Percentiles rank a stretch among this genome's conserved stretches.
phyloP scores from a whole-genome alignment of 2,888 invertebrate species.

The Pammene fasciana region DNA sequence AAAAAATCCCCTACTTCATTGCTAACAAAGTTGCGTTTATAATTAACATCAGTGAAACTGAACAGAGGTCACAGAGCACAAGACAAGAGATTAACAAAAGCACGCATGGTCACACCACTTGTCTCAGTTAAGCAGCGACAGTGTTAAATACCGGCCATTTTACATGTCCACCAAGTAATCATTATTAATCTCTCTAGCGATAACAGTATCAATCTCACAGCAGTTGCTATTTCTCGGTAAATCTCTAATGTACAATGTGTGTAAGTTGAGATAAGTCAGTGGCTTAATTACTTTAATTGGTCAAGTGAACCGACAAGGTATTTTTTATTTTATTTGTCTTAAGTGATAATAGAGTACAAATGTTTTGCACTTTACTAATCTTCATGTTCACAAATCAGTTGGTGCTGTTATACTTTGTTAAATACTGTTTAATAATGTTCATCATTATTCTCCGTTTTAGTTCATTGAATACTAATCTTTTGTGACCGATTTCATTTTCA shows the following conservation, averaged over 20 bases:
- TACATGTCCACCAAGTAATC: slow-evolving; percentile 37
- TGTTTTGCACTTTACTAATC: background rate
- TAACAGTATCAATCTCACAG: slow-evolving; percentile 34
- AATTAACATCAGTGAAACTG: background rate
- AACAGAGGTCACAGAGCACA: background rate
- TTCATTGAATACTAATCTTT: no score
- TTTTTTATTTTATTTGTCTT: background rate
- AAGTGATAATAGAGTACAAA: background rate
- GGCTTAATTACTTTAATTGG: slow-evolving; percentile 21
- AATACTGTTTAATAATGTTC: no score
- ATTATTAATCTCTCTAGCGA: slow-evolving; percentile 38
- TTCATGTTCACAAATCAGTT: no score
- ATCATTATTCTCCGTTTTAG: no score
- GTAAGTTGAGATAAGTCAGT: slow-evolving; percentile 5
- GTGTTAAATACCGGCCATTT: slow-evolving; percentile 40
- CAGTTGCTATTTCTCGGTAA: slow-evolving; percentile 19
- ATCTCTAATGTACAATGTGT: slow-evolving; percentile 15
- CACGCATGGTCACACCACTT: slow-evolving; percentile 45
- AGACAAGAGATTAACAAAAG: slow-evolving; percentile 29
- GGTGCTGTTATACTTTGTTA: no score
- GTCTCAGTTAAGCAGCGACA: slow-evolving; percentile 47
- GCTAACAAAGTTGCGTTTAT: background rate
- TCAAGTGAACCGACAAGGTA: slow-evolving; percentile 9
- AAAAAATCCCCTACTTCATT: background rate
- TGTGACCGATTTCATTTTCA: no score